These are phyloP conservation scores for Erpetoichthys calabaricus DNA, from an alignment of 2,797 vertebrate species.

Conservation along the genomic window DNA sequence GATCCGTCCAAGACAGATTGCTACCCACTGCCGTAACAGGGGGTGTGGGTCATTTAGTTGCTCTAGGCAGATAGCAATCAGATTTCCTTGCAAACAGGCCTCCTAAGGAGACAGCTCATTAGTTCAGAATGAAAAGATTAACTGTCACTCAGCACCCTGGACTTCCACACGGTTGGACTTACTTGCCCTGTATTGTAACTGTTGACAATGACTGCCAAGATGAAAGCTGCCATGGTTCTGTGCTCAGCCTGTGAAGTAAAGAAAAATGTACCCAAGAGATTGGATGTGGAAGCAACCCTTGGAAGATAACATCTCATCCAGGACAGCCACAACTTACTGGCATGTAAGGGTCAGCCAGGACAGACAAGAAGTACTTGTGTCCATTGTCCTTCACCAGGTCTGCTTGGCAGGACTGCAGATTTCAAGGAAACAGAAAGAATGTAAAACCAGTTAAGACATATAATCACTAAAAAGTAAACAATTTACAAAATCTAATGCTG, in stretches of 20 bases:
- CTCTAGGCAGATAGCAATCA: conserved; percentile 94
- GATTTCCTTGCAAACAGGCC: conserved; percentile 89
- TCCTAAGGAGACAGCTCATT: conserved; percentile 47
- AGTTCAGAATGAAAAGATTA: neutral
- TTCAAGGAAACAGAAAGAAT: conserved; percentile 7
- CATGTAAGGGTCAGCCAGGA: conserved; percentile 91
- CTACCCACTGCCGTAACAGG: conserved; percentile 89
- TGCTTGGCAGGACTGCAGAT: conserved; percentile 81
- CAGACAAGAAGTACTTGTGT: conserved; percentile 96
- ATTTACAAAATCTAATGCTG: no score
- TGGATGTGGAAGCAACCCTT: neutral
- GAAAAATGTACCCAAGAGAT: neutral
- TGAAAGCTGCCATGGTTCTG: conserved; percentile 94
- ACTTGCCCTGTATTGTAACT: conserved; percentile 93
- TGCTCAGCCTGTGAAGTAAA: conserved; percentile 71
- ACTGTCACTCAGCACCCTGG: neutral
- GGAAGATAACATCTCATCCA: no score
- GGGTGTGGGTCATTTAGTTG: conserved; percentile 90
- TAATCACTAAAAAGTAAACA: no score
- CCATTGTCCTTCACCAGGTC: conserved; percentile 96
- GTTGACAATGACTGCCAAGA: conserved; percentile 91
- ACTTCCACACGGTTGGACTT: conserved; percentile 13
- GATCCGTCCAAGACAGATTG: conserved; percentile 88
- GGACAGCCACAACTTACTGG: conserved; percentile 60
- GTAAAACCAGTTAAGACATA: no score